Evolutionary conservation across 2,797 vertebrate species (phyloP), one percentile per base, ranked within the genome.

Genomic region (Pangasius sanitwongsei): DNA sequence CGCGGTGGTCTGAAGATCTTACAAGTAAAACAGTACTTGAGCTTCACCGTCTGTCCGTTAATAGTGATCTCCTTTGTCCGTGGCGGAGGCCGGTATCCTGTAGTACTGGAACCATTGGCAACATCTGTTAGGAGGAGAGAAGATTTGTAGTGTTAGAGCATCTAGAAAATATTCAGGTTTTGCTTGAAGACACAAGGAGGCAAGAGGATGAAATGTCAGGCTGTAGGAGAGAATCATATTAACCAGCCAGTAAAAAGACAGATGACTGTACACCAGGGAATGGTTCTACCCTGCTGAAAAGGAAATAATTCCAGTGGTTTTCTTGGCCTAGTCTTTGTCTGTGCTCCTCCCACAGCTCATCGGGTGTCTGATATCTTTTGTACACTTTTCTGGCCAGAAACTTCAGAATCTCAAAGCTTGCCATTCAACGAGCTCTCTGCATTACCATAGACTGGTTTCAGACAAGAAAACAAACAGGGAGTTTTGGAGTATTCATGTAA

Each of bases 21-120:
- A 96, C 98, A 99, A 94, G 98, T 99, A 94, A 99, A 99, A 96
- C 98, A 99, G 82, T 99, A 99, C 94, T 99, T 99, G 90, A 99
- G 96, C 92, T 99, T 99, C 92, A 99, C 97, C 3, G 97, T 97
- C 95, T 99, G 98, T 86, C 98, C 98, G 70, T 99, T 99, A 95
- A 99, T 99, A 91, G 97, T 95, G 92, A 99, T 96, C 95, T 99
- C 98, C 94, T 97, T 99, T 90, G 98, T 99, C 97, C 98, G 97
- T 93, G 98, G 98, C 92, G 98, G 98, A 37, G 98, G 97, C 83
- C 98, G 97, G 94, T 99, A 99, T 92, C 98, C 96, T 93, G 96
- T 96, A 7, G 98, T 97, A 94, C 95, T 96, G 91, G 96, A 96
- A 92, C 98, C 97, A 59, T 99, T 99, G 65, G 97, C 97, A 81